Base-by-base conservation (phyloP, 2,888 invertebrate species). In the Tridacna crocea region DNA sequence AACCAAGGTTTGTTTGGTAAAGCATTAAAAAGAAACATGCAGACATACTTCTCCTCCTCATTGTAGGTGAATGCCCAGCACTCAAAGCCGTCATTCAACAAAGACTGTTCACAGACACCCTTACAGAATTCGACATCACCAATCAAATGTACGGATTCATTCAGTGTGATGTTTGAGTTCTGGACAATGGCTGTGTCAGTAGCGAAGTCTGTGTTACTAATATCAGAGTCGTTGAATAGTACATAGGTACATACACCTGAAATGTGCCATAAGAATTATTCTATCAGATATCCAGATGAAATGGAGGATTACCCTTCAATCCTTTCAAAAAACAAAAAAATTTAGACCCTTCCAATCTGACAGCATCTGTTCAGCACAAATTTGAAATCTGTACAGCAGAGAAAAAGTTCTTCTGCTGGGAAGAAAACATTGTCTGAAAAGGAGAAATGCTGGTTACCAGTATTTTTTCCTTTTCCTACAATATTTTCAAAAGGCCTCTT, bases 21-120 rank as follows among this genome's bases (percentile, higher is more conserved):
- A 55, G 55, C 1, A 11, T 55, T 19, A 55, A 55, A n/a, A 1
- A 10, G 55, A 55, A 15, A 55, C 10, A 3, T 3, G 55, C 15
- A 55, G 19, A 60, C 75, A 27, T 80, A 84, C 84, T 70, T 85
- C 48, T 85, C 85, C 13, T 55, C 26, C 8, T 83, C 82, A 26
- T 82, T 86, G 77, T 60, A 86, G 8, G 86, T 86, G 48, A 86
- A 83, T 8, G 86, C 86, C 86, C 86, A 86, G 63, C 86, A 86
- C 58, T 86, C 86, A 36, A 66, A 80, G 3, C 83, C 86, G 55
- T 83, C 86, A 55, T 79, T 82, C 10, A 86, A 75, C 22, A 83
- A 24, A 8, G 86, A 86, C 72, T 86, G 86, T 17, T 79, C 83
- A 68, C 86, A 86, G 11, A 86, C 82, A 19, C 83, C 80, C 73